Evolutionary conservation across 2,888 invertebrate genomes (phyloP).

Genomic region (Caenorhabditis angaria): DNA sequence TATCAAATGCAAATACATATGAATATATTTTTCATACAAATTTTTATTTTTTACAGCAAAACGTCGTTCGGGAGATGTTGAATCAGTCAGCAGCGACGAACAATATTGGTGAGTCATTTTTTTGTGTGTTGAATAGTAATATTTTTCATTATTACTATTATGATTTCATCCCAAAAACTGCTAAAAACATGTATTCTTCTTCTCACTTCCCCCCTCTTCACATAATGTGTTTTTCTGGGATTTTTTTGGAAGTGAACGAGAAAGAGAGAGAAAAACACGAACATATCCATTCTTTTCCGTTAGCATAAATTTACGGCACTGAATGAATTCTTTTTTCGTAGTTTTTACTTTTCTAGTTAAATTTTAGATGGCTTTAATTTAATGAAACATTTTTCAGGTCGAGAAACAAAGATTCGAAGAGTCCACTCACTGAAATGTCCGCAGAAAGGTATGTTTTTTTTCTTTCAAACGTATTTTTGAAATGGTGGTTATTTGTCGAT

Average conservation of each 20-base stretch:
- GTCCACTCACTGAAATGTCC: constrained; percentile 35
- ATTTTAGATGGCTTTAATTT: too few species aligned
- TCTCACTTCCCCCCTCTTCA: neutral
- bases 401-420: constrained; percentile 31
- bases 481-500: too few species aligned
- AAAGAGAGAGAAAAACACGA: constrained; percentile 2
- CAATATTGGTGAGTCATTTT: constrained; percentile 29
- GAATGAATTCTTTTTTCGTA: neutral
- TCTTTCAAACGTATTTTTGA: too few species aligned
- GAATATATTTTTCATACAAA: neutral
- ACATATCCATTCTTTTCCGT: neutral
- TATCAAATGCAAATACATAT: too few species aligned
- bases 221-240: too few species aligned
- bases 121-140: too few species aligned
- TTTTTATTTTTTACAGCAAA: constrained; percentile 20
- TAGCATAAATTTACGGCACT: constrained; percentile 42
- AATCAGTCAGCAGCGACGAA: constrained; percentile 39
- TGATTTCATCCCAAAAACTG: neutral
- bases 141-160: too few species aligned
- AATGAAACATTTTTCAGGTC: constrained; percentile 19
- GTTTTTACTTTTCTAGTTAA: neutral
- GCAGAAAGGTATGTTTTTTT: constrained; percentile 29
- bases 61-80: constrained; percentile 32
- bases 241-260: neutral
- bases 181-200: neutral